Base-by-base conservation (phyloP, 2,113 vertebrate genomes). In the Cyanistes caeruleus region DNA sequence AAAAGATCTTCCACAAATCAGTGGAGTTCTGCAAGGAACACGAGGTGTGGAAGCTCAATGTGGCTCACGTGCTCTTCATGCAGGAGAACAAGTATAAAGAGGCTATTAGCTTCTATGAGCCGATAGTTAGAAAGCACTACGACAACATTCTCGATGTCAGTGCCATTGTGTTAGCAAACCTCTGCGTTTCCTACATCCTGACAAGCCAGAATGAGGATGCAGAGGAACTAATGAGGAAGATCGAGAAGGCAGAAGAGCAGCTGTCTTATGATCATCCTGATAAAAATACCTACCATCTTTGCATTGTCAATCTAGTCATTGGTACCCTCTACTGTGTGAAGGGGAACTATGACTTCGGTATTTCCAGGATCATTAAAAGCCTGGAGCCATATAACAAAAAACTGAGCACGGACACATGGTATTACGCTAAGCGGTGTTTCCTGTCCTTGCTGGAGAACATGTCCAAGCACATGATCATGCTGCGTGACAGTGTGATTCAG, bases 231-330 rank as follows among this genome's bases (percentile, higher is more conserved):
- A 99, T 99, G 99, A 99, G 98, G 87, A 99, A 99, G 96, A 99
- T 99, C 0, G 99, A 99, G 96, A 99, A 99, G 82, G 99, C 99
- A 78, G 99, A 99, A 90, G 99, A 99, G 84, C 99, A 99, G 89
- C 97, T 99, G 51, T 99, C 99, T 22, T 99, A 99, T 27, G 98
- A 98, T 9, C 97, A 99, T 56, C 99, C 99, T 2, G 98, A 99
- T 43, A 99, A 98, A 97, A 99, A 99, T 78, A 98, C 98, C 49
- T 99, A 99, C 95, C 99, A 99, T 84, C 98, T 99, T 41, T 99
- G 99, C 97, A 99, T 99, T 65, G 99, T 99, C 88, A 99, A 99
- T 97, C 96, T 99, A 75, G 99, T 99, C 52, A 99, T 99, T n/a
- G 99, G 99, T 75, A 99, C 99, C 1, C 98, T 99, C 28, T 99